Evolutionary conservation across 2,113 vertebrate species (phyloP), one percentile per base, ranked within the genome.

Genomic region (Nerophis ophidion): DNA sequence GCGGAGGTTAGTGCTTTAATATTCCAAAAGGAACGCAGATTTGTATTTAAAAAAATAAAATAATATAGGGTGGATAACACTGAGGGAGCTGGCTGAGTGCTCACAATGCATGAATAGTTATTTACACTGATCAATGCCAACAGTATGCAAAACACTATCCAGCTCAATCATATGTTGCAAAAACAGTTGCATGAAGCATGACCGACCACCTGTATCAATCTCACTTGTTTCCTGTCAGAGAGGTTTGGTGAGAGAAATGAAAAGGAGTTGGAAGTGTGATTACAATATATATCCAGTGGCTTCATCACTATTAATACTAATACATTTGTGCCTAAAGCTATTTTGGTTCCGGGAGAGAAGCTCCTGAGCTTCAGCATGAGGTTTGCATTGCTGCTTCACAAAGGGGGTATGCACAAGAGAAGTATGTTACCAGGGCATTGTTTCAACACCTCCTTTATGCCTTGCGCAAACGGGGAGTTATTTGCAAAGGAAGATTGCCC

Each of bases 401-500:
- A 44, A 13, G 44, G 35, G 40, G 34, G 33, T 10, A 60, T 26
- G 8, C 35, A 58, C 16, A 61, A 53, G 42, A 63, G 61, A 59
- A 70, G 36, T 47, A 36, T 33, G 3, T 77, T 48, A 69, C 68
- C 63, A 63, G 65, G 66, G 63, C 65, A 34, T 61, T 40, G 49
- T 73, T 63, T 63, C 44, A 76, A 65, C 70, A 68, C 61, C 76
- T 82, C 65, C 7, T 68, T 74, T 81, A 46, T 69, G 68, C 61
- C 57, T 79, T 59, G 68, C 64, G 63, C 56, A 69, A 40, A 42
- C 34, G 51, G 57, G 67, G 71, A 60, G 3, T 72, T 49, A 62
- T 67, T 61, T 70, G 60, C 47, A 76, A 68, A 65, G 60, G 57
- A 80, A 70, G 61, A 64, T 71, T 82, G 83, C 66, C 73, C 83